These are phyloP conservation scores for Plusia festucae DNA, from an alignment of 2,888 invertebrate genomes.

Conservation along the genomic window DNA sequence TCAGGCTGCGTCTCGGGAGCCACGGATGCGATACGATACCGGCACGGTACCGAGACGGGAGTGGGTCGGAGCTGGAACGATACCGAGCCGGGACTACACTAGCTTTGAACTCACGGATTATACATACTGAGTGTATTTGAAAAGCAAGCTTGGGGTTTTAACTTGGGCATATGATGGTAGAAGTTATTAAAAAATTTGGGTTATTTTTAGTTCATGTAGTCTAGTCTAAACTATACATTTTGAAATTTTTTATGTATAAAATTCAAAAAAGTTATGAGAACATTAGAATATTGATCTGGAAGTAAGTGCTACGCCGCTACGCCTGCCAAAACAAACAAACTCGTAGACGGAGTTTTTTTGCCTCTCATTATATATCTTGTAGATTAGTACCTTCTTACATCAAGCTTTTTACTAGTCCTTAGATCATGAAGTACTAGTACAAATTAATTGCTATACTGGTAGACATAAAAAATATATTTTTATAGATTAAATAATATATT, in stretches of 20 bases:
- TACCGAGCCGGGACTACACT: not conserved
- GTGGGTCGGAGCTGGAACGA: not conserved
- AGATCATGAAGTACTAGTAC: too few relatives aligned
- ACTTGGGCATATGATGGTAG: not conserved
- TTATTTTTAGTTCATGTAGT: not conserved
- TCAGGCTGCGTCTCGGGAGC: conserved; percentile 47
- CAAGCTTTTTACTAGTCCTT: too few relatives aligned
- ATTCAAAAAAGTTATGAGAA: not conserved
- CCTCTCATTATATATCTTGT: too few relatives aligned
- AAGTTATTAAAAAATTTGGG: not conserved
- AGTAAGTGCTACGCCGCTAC: not conserved
- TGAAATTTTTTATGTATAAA: not conserved
- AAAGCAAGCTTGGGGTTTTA: not conserved
- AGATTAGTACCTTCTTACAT: too few relatives aligned
- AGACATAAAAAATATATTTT: too few relatives aligned
- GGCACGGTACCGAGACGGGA: conserved; percentile 22
- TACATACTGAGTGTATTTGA: not conserved
- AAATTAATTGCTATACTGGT: too few relatives aligned
- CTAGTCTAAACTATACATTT: not conserved
- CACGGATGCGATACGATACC: conserved; percentile 39
- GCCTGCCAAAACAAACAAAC: not conserved
- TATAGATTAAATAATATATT: too few relatives aligned
- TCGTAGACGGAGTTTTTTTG: too few relatives aligned
- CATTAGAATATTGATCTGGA: not conserved
- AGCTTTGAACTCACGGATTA: not conserved